Evolutionary conservation across 2,888 invertebrate species (phyloP).

Genomic region (Ormyrus thymus): DNA sequence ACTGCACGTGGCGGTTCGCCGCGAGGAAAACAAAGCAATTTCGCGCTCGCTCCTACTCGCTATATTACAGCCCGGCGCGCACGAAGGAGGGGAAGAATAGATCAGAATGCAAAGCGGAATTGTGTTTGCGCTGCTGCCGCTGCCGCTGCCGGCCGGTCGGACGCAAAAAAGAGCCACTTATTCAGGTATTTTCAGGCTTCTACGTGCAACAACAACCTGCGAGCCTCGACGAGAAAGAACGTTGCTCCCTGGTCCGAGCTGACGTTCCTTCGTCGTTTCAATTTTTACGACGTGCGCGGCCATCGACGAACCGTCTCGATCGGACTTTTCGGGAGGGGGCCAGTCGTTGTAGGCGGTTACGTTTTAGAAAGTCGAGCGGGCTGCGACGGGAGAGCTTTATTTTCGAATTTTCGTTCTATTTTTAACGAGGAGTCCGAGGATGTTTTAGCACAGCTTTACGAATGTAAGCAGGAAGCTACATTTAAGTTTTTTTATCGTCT

Average conservation of each 20-base stretch:
- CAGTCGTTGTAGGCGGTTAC: not conserved
- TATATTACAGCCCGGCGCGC: constrained; percentile 1
- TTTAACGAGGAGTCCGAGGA: too few relatives aligned
- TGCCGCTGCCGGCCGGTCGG: not conserved
- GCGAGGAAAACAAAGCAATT: constrained; percentile 54
- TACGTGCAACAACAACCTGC: not conserved
- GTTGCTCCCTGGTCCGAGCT: not conserved
- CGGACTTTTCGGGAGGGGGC: not conserved
- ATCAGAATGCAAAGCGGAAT: constrained; percentile 54
- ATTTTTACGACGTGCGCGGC: constrained; percentile 22
- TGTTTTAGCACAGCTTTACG: too few relatives aligned
- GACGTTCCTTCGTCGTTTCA: not conserved
- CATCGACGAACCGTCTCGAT: constrained; percentile 28
- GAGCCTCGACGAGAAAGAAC: not conserved
- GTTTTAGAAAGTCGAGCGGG: not conserved
- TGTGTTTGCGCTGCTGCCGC: constrained; percentile 29
- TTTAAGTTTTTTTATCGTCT: too few relatives aligned
- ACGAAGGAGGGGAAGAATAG: constrained; percentile 28
- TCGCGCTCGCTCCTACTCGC: constrained; percentile 16
- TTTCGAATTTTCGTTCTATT: too few relatives aligned
- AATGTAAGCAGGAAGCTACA: too few relatives aligned
- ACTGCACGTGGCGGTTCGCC: not conserved
- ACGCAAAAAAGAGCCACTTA: constrained; percentile 43
- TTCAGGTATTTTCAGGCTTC: constrained; percentile 44
- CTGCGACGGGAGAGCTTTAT: too few relatives aligned